Conservation (phyloP, 2,888 invertebrate genomes). For the Zonitis immaculata region DNA sequence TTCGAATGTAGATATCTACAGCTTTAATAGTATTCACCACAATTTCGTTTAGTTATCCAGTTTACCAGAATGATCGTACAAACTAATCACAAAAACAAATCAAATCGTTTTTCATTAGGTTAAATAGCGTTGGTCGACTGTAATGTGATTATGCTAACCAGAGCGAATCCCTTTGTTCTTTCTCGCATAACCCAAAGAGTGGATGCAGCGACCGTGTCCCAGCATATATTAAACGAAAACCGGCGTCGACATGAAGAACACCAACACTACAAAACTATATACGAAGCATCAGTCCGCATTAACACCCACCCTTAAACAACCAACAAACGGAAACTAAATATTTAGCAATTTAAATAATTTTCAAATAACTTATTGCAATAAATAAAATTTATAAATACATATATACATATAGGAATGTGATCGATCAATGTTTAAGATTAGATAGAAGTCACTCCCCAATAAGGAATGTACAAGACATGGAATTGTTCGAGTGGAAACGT, state of each 20-base stretch:
- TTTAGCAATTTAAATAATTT: too few relatives aligned
- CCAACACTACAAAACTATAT: not conserved
- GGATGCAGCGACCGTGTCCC: conserved; percentile 23
- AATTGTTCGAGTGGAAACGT: not conserved
- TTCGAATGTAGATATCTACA: conserved; percentile 8
- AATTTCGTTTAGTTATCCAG: conserved; percentile 16
- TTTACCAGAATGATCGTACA: not conserved
- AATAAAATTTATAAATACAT: too few relatives aligned
- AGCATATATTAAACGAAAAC: conserved; percentile 24
- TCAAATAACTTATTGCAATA: too few relatives aligned
- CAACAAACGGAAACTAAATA: too few relatives aligned
- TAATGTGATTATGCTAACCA: conserved; percentile 27
- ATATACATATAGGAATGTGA: not conserved
- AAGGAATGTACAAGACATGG: not conserved
- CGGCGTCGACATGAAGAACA: conserved; percentile 4
- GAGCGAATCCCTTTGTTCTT: conserved; percentile 26
- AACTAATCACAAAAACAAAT: conserved; percentile 5
- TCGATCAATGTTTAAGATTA: not conserved
- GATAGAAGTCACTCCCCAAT: not conserved
- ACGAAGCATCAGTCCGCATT: not conserved
- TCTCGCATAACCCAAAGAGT: conserved; percentile 15
- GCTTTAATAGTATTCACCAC: conserved; percentile 16
- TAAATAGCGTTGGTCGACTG: conserved; percentile 11
- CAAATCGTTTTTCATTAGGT: conserved; percentile 7
- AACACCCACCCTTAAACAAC: not conserved